Evolutionary conservation across 2,888 invertebrate genomes (phyloP).

Genomic region (Hesperia comma): DNA sequence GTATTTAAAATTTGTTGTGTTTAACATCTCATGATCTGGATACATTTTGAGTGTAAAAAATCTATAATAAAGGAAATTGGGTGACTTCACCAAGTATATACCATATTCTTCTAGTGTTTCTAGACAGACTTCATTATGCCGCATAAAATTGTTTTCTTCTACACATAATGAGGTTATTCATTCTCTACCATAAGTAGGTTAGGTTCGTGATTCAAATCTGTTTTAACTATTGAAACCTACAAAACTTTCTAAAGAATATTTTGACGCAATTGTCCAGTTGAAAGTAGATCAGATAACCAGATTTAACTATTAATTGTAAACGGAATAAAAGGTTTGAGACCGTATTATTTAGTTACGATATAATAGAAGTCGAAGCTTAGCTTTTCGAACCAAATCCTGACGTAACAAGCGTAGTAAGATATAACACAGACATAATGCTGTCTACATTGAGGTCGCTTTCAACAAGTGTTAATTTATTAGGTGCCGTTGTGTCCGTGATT

Average conservation of each 20-base stretch:
- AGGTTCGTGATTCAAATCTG: not conserved
- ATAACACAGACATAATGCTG: conserved; percentile 4
- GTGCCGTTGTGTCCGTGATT: not conserved
- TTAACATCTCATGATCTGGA: too few relatives aligned
- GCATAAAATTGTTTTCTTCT: too few relatives aligned
- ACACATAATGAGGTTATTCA: too few relatives aligned
- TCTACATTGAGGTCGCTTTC: conserved; percentile 7
- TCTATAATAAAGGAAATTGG: too few relatives aligned
- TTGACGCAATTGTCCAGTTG: not conserved
- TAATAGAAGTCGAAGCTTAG: not conserved
- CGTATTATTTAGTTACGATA: not conserved
- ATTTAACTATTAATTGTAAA: not conserved
- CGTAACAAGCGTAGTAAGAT: not conserved
- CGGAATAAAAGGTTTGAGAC: not conserved
- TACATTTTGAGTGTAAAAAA: too few relatives aligned
- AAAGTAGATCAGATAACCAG: not conserved
- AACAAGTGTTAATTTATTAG: conserved; percentile 1
- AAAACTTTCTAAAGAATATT: not conserved
- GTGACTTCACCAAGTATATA: too few relatives aligned
- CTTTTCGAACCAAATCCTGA: not conserved
- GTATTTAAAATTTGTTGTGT: too few relatives aligned
- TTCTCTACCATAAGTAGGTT: not conserved
- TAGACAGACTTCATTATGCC: too few relatives aligned
- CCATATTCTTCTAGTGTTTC: too few relatives aligned
- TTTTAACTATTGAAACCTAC: not conserved